Base-by-base conservation (phyloP, 2,113 vertebrate species). In the Hemibagrus wyckioides region DNA sequence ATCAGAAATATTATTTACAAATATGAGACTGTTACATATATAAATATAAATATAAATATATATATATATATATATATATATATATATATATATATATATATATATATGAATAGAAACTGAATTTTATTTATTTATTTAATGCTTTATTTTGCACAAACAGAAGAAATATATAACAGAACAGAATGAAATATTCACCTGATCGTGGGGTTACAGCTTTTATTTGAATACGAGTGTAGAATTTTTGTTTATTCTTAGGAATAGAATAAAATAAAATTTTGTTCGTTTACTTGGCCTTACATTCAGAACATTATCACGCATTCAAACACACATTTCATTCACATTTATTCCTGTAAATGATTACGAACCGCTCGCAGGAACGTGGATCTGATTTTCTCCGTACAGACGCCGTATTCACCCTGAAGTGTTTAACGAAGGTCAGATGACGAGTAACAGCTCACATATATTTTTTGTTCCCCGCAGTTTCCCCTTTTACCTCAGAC, bases 41-140 rank as follows among this genome's bases (percentile, higher is more conserved):
- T 28, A 67, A 84, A 39, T 25, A 54, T 28, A 23, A 83, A 56
- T 52, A n/a, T n/a, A n/a, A n/a, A n/a, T n/a, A n/a, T n/a, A n/a
- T n/a, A n/a, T n/a, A n/a, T n/a, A n/a, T n/a, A n/a, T n/a, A n/a
- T n/a, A n/a, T n/a, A n/a, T n/a, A n/a, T n/a, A n/a, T n/a, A n/a
- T n/a, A n/a, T n/a, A n/a, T n/a, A n/a, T n/a, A n/a, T n/a, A n/a
- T n/a, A n/a, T 79, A 48, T 8, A 28, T 19, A 36, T 71, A 84
- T 28, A 67, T 73, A 39, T 25, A 54, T 28, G 23, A 83, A 56
- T 52, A n/a, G n/a, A n/a, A 77, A 30, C 14, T n/a, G 11, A 77
- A 79, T 50, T 48, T 52, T 33, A 85, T 48, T 85, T 33, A 79
- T 48, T 85, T 79, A 77, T 85, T 85, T 23, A 21, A 10, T 76